phyloP scores from a whole-genome alignment of 2,113 vertebrate species.

The Merops nubicus region DNA sequence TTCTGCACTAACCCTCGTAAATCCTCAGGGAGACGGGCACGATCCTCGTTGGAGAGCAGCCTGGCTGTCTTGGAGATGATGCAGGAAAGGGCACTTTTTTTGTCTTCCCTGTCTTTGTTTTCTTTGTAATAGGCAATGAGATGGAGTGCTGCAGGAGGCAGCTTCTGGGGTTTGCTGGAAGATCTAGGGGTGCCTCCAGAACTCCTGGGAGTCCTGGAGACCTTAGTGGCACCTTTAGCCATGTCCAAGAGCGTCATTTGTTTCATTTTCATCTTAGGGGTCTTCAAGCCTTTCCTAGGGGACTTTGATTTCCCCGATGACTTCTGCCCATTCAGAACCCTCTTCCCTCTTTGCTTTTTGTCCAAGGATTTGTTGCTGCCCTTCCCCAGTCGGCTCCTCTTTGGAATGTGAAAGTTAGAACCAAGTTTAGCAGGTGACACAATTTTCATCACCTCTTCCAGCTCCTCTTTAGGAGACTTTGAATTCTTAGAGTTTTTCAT shows the following conservation, averaged over 20 bases:
- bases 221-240: conserved; percentile 86
- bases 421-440: conserved; percentile 75
- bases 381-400: conserved; percentile 73
- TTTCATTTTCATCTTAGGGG: conserved; percentile 91
- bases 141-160: conserved; percentile 91
- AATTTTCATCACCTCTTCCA: conserved; percentile 80
- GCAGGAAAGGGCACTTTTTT: conserved; percentile 88
- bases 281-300: conserved; percentile 86
- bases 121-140: conserved; percentile 95
- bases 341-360: conserved; percentile 79
- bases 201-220: conserved; percentile 79
- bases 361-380: conserved; percentile 71
- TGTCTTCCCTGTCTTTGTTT: conserved; percentile 92
- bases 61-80: conserved; percentile 92
- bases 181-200: conserved; percentile 77
- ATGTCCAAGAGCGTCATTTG: conserved; percentile 95
- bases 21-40: conserved; percentile 90
- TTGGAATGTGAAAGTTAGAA: conserved; percentile 76
- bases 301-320: conserved; percentile 74
- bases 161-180: conserved; percentile 86
- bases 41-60: conserved; percentile 87
- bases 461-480: conserved; percentile 82
- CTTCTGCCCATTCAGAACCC: conserved; percentile 86
- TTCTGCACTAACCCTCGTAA: conserved; percentile 87
- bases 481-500: conserved; percentile 88